These are phyloP conservation scores for Periparus ater DNA, from an alignment of 2,797 vertebrate species.

Conservation along the genomic window DNA sequence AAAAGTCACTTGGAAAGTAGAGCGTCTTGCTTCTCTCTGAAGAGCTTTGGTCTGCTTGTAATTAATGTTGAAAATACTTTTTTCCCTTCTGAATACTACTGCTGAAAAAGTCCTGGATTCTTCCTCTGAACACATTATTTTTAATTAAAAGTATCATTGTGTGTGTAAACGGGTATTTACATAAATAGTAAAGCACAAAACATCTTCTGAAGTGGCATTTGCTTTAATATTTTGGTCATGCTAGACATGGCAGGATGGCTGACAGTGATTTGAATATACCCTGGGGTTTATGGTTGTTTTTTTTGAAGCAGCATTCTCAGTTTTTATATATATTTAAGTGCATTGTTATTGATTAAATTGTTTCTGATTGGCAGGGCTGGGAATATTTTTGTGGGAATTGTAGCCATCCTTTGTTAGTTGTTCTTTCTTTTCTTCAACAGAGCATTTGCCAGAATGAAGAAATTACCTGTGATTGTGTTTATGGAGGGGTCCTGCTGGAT, in stretches of 20 bases:
- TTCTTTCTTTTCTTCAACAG: neutral
- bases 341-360: neutral
- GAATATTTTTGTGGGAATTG: neutral
- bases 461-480: neutral
- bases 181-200: neutral
- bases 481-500: neutral
- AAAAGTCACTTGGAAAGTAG: constrained; percentile 33
- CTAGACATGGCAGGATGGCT: neutral
- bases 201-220: neutral
- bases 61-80: constrained; percentile 51
- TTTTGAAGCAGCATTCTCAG: neutral
- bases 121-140: neutral
- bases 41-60: constrained; percentile 30
- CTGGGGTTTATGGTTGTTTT: neutral
- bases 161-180: neutral
- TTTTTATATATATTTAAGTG: neutral
- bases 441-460: neutral
- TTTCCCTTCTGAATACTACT: constrained; percentile 12
- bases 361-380: neutral
- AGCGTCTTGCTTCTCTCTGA: constrained; percentile 1
- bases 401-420: neutral
- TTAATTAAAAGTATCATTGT: constrained; percentile 15
- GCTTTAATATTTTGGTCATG: neutral
- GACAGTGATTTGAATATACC: neutral
- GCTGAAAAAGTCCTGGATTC: neutral